Percentiles rank a stretch among this genome's conserved stretches.
These are phyloP conservation scores for Drosophila paulistorum DNA, from an alignment of 1,140 invertebrate genomes.

Conservation along the genomic window DNA sequence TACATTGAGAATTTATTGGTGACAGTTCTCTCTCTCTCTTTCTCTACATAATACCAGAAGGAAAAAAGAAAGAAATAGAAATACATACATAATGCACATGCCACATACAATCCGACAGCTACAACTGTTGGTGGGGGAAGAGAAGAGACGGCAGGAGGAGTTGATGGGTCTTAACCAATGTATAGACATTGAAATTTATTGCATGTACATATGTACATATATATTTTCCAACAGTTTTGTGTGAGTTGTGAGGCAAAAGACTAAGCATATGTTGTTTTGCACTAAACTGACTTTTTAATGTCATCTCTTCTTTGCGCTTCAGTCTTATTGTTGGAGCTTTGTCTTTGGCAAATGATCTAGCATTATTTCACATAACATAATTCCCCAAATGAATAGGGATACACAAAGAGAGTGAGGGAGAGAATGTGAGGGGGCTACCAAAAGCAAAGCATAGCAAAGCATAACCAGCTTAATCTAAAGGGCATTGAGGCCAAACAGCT, in stretches of 20 bases:
- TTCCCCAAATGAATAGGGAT: constrained; percentile 59
- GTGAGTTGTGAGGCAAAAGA: constrained; percentile 36
- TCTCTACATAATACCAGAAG: constrained; percentile 69
- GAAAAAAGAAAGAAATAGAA: constrained; percentile 47
- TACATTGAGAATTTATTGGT: constrained; percentile 77
- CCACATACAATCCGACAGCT: constrained; percentile 23
- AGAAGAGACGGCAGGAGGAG: neutral
- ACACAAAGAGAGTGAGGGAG: constrained; percentile 34
- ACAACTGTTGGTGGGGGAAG: constrained; percentile 24
- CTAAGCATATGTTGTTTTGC: constrained; percentile 48
- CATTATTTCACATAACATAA: constrained; percentile 65
- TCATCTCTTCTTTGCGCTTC: neutral
- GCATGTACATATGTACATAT: constrained; percentile 32
- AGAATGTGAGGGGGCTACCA: neutral
- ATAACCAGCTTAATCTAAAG: constrained; percentile 57
- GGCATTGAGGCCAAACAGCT: constrained; percentile 53
- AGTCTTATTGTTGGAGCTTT: constrained; percentile 18
- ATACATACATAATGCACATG: neutral
- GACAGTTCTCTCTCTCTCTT: constrained; percentile 42
- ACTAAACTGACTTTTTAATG: constrained; percentile 52
- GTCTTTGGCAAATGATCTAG: constrained; percentile 61
- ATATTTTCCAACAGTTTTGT: constrained; percentile 53
- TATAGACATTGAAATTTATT: constrained; percentile 79
- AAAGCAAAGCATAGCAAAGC: constrained; percentile 19
- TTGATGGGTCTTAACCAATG: constrained; percentile 49